Evolutionary conservation across 2,797 vertebrate species (phyloP).

Genomic region (Lagodon rhomboides): DNA sequence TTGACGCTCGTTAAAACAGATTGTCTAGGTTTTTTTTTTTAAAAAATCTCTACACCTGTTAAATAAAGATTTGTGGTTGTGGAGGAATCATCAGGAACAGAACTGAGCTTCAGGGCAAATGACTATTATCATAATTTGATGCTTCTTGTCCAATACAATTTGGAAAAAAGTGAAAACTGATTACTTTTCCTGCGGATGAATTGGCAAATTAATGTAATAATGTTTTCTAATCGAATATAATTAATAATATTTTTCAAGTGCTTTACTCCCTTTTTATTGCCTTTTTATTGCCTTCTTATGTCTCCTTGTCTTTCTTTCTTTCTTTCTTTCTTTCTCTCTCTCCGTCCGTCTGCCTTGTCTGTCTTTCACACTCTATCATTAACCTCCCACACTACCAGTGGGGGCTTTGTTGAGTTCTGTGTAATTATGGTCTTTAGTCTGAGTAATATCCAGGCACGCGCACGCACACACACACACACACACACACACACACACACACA

Average conservation of each 20-base stretch:
- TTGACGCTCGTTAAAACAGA: too few species aligned
- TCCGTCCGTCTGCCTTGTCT: slow-evolving; percentile 46
- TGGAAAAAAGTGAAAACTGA: not conserved
- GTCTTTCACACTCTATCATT: slow-evolving; percentile 79
- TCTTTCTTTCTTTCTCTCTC: not conserved
- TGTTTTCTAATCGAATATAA: not conserved
- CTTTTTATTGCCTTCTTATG: too few species aligned
- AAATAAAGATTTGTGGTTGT: too few species aligned
- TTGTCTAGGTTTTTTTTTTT: too few species aligned
- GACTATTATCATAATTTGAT: not conserved
- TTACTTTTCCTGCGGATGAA: not conserved
- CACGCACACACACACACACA: slow-evolving; percentile 16
- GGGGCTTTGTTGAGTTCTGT: slow-evolving; percentile 76
- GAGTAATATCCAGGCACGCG: slow-evolving; percentile 70
- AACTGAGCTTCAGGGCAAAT: not conserved
- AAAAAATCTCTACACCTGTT: too few species aligned
- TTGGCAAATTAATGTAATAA: not conserved
- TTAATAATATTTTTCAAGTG: too few species aligned
- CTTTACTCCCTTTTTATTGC: too few species aligned
- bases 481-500: slow-evolving; percentile 3
- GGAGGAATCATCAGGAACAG: too few species aligned
- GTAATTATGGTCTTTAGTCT: slow-evolving; percentile 87
- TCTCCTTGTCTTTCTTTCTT: not conserved
- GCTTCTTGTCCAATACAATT: not conserved
- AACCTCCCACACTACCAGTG: slow-evolving; percentile 85